phyloP scores from a whole-genome alignment of 2,888 invertebrate species.

The Luperina nickerlii region DNA sequence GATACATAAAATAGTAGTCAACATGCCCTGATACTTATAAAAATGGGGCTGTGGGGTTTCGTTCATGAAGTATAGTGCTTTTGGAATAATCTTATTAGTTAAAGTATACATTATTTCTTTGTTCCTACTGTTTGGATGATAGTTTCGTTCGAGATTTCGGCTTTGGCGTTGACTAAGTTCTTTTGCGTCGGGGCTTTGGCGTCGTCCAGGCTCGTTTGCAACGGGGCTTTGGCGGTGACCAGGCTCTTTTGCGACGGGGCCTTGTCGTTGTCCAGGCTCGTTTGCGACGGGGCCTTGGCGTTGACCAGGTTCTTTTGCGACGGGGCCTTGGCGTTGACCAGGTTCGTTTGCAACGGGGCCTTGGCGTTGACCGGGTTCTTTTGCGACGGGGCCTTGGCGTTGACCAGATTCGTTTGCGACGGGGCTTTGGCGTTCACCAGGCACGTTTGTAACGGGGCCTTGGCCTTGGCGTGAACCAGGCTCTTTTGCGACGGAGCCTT shows the following conservation, averaged over 20 bases:
- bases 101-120: slow-evolving; percentile 39
- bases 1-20: slow-evolving; percentile 32
- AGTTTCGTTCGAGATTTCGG: slow-evolving; percentile 13
- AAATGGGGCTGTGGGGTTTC: slow-evolving; percentile 39
- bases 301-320: no score
- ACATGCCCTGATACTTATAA: slow-evolving; percentile 40
- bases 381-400: neutral
- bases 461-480: neutral
- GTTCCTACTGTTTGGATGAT: neutral
- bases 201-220: neutral
- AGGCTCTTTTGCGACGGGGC: neutral
- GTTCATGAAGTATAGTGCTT: slow-evolving; percentile 11
- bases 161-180: neutral
- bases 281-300: slow-evolving; percentile 22
- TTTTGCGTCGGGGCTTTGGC: neutral
- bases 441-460: slow-evolving; percentile 30
- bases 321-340: neutral
- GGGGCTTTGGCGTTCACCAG: neutral
- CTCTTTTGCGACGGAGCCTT: neutral
- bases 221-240: neutral
- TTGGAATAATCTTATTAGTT: slow-evolving; percentile 37
- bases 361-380: neutral
- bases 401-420: neutral
- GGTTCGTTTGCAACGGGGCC: neutral
- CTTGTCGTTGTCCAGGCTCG: neutral